Evolutionary conservation across 1,140 invertebrate species (phyloP).

Genomic region (Sarcophaga bullata): DNA sequence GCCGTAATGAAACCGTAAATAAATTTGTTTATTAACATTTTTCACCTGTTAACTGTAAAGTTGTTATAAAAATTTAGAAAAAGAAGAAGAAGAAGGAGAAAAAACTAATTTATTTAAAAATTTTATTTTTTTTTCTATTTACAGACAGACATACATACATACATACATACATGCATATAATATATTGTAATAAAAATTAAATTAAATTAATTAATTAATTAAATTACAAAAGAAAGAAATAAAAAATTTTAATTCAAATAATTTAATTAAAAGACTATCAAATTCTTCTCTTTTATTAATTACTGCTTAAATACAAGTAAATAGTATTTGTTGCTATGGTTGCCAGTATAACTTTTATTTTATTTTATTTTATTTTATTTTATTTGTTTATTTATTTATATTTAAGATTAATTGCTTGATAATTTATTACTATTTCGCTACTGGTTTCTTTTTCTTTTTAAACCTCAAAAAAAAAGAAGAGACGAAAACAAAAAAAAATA

Average conservation of each 20-base stretch:
- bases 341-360: too few relatives aligned
- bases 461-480: not conserved
- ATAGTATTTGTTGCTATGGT: too few relatives aligned
- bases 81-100: not conserved
- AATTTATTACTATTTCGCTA: not conserved
- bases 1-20: not conserved
- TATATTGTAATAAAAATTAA: too few relatives aligned
- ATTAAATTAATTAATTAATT: not conserved
- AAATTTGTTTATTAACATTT: not conserved
- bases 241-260: not conserved
- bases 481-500: too few relatives aligned
- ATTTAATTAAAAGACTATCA: conserved; percentile 2
- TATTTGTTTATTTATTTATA: not conserved
- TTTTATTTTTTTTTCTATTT: not conserved
- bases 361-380: not conserved
- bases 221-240: too few relatives aligned
- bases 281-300: not conserved
- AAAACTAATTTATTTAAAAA: not conserved
- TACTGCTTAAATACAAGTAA: not conserved
- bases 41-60: not conserved
- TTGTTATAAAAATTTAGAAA: not conserved
- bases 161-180: too few relatives aligned
- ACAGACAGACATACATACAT: too few relatives aligned
- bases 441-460: not conserved
- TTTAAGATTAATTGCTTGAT: conserved; percentile 8